These are phyloP conservation scores for Parnassius apollo DNA, from an alignment of 2,888 invertebrate species.

Conservation along the genomic window DNA sequence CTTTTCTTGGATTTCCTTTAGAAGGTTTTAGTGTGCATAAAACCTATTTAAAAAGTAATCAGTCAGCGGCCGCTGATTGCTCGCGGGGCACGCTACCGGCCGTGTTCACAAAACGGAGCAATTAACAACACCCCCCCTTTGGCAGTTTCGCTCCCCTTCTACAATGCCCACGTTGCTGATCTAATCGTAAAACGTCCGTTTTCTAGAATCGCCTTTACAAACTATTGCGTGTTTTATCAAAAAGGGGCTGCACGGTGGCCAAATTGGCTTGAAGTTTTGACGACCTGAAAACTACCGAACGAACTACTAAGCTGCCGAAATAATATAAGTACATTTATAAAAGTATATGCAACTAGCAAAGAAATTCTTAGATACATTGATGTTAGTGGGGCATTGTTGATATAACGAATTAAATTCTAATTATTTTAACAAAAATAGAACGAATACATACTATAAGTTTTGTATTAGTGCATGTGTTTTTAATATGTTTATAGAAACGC, in stretches of 20 bases:
- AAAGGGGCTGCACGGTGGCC: slow-evolving; percentile 36
- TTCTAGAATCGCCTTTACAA: slow-evolving; percentile 79
- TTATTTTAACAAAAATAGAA: too few relatives aligned
- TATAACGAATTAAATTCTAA: too few relatives aligned
- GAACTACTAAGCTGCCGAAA: neutral
- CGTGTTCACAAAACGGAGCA: slow-evolving; percentile 82
- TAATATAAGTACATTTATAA: too few relatives aligned
- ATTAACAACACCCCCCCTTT: slow-evolving; percentile 68
- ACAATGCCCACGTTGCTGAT: slow-evolving; percentile 55
- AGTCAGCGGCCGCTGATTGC: slow-evolving; percentile 79
- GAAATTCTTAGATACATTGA: too few relatives aligned
- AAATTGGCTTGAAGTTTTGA: slow-evolving; percentile 33
- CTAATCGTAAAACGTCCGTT: slow-evolving; percentile 81
- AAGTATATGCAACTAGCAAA: too few relatives aligned
- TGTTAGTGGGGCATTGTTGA: too few relatives aligned
- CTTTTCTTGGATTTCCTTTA: slow-evolving; percentile 69
- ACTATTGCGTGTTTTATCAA: slow-evolving; percentile 69
- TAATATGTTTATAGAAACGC: too few relatives aligned
- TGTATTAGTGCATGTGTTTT: too few relatives aligned
- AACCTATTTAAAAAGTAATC: slow-evolving; percentile 82
- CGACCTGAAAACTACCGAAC: slow-evolving; percentile 34
- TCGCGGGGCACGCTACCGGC: slow-evolving; percentile 72
- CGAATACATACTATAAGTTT: too few relatives aligned
- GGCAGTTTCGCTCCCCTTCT: slow-evolving; percentile 38
- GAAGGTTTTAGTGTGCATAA: slow-evolving; percentile 77